Percentiles rank a stretch among this genome's conserved stretches.
These are phyloP conservation scores for Epizoanthus stellaris DNA, from an alignment of 92 coral and sea anemone genomes.

Conservation along the genomic window DNA sequence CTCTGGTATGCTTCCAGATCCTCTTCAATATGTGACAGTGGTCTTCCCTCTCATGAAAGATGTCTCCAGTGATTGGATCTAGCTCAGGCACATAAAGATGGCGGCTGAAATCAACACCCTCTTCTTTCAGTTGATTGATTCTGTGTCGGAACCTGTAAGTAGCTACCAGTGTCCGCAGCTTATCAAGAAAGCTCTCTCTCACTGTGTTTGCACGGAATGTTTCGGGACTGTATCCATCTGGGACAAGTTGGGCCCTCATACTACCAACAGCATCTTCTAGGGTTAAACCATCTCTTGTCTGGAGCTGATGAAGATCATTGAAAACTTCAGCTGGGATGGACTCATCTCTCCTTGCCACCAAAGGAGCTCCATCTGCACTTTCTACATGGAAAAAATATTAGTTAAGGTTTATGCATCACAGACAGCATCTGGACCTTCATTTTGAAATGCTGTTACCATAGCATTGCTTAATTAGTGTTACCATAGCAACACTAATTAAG, in stretches of 20 bases:
- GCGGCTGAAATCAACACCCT: slow-evolving; percentile 41
- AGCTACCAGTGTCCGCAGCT: slow-evolving; percentile 38
- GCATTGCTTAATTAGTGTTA: too few species aligned
- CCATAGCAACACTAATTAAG: too few species aligned
- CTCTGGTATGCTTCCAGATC: slow-evolving; percentile 42
- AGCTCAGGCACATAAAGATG: slow-evolving; percentile 55
- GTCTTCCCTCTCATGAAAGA: slow-evolving; percentile 70
- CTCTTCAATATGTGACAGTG: slow-evolving; percentile 66
- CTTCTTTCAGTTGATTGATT: slow-evolving; percentile 12
- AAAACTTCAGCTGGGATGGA: slow-evolving; percentile 45
- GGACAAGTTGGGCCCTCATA: slow-evolving; percentile 36
- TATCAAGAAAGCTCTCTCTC: slow-evolving; percentile 41
- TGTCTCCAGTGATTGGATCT: slow-evolving; percentile 48
- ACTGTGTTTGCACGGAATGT: slow-evolving; percentile 25
- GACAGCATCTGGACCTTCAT: too few species aligned
- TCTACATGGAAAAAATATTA: neutral
- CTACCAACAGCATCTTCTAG: slow-evolving; percentile 39
- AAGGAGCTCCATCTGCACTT: slow-evolving; percentile 37
- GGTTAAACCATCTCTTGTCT: slow-evolving; percentile 34
- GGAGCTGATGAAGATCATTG: slow-evolving; percentile 28
- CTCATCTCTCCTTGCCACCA: neutral
- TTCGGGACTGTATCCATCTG: slow-evolving; percentile 43
- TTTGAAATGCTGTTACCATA: too few species aligned
- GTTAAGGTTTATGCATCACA: too few species aligned
- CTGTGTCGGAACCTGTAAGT: slow-evolving; percentile 47